Evolutionary conservation across 2,113 vertebrate genomes (phyloP).

Genomic region (Cyphomyrus plagiostoma): DNA sequence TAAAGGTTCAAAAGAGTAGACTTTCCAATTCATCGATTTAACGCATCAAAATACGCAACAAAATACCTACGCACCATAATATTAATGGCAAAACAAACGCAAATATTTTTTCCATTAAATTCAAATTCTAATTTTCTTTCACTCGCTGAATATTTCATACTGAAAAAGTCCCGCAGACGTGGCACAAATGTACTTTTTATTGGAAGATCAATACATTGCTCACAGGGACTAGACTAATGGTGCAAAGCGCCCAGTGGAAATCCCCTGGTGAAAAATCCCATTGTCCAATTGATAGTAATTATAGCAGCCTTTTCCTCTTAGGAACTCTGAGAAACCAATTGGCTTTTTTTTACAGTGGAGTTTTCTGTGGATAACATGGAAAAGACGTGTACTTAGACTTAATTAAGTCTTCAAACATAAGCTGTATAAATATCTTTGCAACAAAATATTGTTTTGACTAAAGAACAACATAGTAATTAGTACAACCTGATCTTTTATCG

Average conservation of each 20-base stretch:
- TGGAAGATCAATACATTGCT: constrained; percentile 21
- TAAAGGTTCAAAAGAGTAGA: neutral
- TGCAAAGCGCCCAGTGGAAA: constrained; percentile 1
- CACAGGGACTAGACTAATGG: constrained; percentile 12
- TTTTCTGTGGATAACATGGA: neutral
- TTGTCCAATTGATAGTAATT: constrained; percentile 43
- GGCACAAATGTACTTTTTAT: constrained; percentile 27
- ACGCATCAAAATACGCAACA: neutral
- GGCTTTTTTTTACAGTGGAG: constrained; percentile 20
- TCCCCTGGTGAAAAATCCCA: constrained; percentile 35
- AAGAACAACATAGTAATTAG: neutral
- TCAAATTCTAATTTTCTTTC: neutral
- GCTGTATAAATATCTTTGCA: neutral
- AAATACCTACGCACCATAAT: neutral
- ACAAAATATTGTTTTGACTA: neutral
- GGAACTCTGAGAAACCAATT: constrained; percentile 36
- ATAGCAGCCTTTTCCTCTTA: constrained; percentile 25
- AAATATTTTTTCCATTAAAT: neutral
- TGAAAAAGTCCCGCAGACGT: constrained; percentile 13
- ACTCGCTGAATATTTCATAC: neutral
- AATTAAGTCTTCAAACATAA: neutral
- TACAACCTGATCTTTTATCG: neutral
- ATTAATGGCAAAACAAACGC: neutral
- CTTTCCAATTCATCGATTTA: neutral
- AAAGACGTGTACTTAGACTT: neutral